phyloP scores from a whole-genome alignment of 2,797 vertebrate species.

The Smutsia gigantea region DNA sequence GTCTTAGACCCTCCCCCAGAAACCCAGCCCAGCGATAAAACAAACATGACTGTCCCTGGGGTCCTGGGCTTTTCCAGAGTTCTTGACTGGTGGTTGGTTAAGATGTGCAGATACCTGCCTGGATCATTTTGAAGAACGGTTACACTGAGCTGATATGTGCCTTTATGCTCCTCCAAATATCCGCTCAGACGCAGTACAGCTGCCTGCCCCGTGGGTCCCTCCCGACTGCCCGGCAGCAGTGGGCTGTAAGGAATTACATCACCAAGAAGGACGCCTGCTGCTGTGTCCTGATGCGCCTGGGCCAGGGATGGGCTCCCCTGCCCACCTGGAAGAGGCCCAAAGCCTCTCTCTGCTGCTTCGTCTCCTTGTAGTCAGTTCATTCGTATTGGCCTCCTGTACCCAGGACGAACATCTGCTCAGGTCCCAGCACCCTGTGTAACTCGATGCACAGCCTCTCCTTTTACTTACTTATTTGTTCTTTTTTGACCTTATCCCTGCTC shows the following conservation, averaged over 20 bases:
- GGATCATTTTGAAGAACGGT: fast-evolving
- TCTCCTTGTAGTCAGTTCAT: too few species aligned
- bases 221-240: neutral
- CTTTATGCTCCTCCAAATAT: neutral
- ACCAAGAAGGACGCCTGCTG: fast-evolving
- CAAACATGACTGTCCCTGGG: neutral
- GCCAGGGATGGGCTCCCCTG: fast-evolving
- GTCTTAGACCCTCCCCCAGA: fast-evolving
- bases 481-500: too few species aligned
- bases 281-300: fast-evolving
- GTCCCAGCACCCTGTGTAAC: too few species aligned
- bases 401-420: too few species aligned
- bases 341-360: too few species aligned
- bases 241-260: fast-evolving
- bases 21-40: neutral
- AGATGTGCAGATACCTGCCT: fast-evolving
- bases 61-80: neutral
- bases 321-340: neutral
- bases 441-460: too few species aligned
- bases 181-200: fast-evolving
- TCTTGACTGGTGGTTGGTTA: neutral
- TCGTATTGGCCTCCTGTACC: too few species aligned
- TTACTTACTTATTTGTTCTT: too few species aligned
- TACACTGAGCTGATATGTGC: fast-evolving
- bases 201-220: fast-evolving